Percentiles rank a stretch among this genome's conserved stretches.
These are phyloP conservation scores for Tetragonisca angustula DNA, from an alignment of 2,888 invertebrate species.

Conservation along the genomic window DNA sequence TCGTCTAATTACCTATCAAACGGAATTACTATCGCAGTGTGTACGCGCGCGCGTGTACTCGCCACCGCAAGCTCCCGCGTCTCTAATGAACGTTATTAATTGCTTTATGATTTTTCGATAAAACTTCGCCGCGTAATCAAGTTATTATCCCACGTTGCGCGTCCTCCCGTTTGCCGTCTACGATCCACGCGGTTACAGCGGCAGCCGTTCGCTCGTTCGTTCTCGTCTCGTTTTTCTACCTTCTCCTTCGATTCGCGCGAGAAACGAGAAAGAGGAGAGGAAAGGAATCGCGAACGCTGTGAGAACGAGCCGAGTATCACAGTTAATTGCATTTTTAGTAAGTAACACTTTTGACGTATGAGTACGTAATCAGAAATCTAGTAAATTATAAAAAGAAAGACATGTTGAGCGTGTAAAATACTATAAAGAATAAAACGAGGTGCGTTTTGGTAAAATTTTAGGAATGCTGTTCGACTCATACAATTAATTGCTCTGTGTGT, in stretches of 20 bases:
- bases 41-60: constrained; percentile 15
- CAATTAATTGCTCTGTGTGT: too few species aligned
- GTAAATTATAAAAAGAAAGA: too few species aligned
- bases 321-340: too few species aligned
- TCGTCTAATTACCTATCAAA: constrained; percentile 82
- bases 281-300: too few species aligned
- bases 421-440: too few species aligned
- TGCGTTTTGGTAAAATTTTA: too few species aligned
- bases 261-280: not conserved
- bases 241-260: not conserved
- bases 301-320: too few species aligned
- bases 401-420: too few species aligned
- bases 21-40: constrained; percentile 77
- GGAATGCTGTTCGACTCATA: too few species aligned
- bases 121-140: constrained; percentile 78
- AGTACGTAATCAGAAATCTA: too few species aligned
- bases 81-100: constrained; percentile 83
- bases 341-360: too few species aligned
- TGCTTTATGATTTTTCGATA: constrained; percentile 83
- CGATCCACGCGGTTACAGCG: not conserved
- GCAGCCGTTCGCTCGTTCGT: constrained; percentile 16
- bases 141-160: constrained; percentile 79
- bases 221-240: not conserved
- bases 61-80: constrained; percentile 47
- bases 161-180: constrained; percentile 50